Conservation (phyloP, 2,797 vertebrate genomes). For the Neostethus bicornis region DNA sequence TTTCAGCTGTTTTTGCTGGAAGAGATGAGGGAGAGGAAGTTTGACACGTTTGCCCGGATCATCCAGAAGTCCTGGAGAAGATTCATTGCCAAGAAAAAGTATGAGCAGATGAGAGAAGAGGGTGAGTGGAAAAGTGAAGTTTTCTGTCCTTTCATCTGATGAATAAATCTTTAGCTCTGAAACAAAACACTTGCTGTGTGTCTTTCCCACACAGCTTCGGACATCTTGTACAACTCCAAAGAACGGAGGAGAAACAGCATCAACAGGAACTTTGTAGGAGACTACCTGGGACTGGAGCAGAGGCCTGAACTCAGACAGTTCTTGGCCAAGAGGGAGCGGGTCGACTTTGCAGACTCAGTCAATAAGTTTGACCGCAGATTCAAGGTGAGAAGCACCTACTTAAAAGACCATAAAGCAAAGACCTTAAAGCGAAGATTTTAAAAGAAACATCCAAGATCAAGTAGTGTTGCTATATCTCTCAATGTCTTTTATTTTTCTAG, state of each 20-base stretch:
- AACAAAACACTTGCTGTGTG: constrained; percentile 4
- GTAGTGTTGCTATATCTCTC: constrained; percentile 32
- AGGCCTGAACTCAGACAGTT: constrained; percentile 92
- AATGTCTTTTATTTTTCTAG: constrained; percentile 67
- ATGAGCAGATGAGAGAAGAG: constrained; percentile 96
- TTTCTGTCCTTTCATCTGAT: too few relatives aligned
- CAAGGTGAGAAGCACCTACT: constrained; percentile 85
- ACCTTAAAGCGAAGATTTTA: neutral
- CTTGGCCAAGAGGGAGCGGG: constrained; percentile 88
- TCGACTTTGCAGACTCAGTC: constrained; percentile 93
- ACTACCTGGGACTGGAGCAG: constrained; percentile 97
- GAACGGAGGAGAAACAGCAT: constrained; percentile 94
- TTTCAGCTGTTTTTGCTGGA: constrained; percentile 93
- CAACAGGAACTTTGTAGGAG: constrained; percentile 97
- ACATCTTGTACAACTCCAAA: constrained; percentile 95
- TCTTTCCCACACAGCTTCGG: constrained; percentile 82
- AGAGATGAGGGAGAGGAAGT: constrained; percentile 96
- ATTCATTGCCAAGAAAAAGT: constrained; percentile 88
- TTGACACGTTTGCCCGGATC: constrained; percentile 90
- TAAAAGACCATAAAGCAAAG: neutral
- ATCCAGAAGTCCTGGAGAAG: constrained; percentile 96
- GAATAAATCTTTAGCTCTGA: neutral
- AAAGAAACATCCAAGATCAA: neutral
- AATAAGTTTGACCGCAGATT: constrained; percentile 96
- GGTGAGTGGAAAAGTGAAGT: constrained; percentile 76